Base-by-base conservation (phyloP, 1,140 invertebrate genomes). In the Trichonephila clavipes region DNA sequence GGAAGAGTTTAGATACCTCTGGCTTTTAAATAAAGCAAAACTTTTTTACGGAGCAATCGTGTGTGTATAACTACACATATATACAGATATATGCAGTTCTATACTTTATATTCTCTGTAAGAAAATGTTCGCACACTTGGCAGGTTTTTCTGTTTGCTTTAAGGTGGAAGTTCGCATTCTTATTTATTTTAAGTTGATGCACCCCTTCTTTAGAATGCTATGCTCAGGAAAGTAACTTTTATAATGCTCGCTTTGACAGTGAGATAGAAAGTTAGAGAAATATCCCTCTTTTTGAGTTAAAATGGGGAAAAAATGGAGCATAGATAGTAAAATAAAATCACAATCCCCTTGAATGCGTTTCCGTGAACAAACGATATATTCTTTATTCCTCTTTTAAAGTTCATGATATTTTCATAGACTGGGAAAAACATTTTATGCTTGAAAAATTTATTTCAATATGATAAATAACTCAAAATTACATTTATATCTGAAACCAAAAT, bases 21-120 rank as follows among this genome's bases (percentile, higher is more conserved):
- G 34, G 69, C 90, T 85, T 85, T 92, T 92, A 92, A 92, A 92
- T 92, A 92, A 92, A 92, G 66, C 77, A 24, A 62, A 92, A 92
- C 90, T 92, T 92, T 86, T 77, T 77, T 77, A 34, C 34, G 14
- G 89, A 34, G 69, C 86, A 58, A n/a, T 24, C 58, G 82, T 58
- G 83, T 51, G 83, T 85, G 28, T 85, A 85, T 85, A 61, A 77
- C 72, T 85, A 59, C 28, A 10, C 24, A 62, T 72, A 88, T 66
- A 89, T 89, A 89, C 28, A 89, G 51, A n/a, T 64, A 64, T 64
- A 72, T 88, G 21, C n/a, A 64, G 51, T 62, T 19, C 58, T 34
- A 28, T 24, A 51, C 28, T 19, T 28, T 44, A 62, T 28, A 40
- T 72, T 40, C 59, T 40, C 28, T 16, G 86, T 10, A 77, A 28